These are phyloP conservation scores for Phyllotreta striolata DNA, from an alignment of 2,888 invertebrate species.

Conservation along the genomic window DNA sequence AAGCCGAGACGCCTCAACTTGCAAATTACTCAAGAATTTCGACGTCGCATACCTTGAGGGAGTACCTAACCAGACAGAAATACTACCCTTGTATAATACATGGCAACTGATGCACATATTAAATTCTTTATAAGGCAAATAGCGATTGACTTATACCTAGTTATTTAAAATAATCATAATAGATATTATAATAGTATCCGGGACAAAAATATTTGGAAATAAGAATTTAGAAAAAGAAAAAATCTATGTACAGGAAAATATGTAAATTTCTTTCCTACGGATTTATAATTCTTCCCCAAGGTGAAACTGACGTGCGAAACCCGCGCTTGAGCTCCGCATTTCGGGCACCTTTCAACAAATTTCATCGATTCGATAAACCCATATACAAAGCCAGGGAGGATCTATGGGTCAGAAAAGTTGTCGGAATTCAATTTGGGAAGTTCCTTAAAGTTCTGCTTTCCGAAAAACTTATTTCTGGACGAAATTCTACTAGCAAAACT, in stretches of 20 bases:
- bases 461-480: constrained; percentile 52
- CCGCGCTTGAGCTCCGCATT: background rate
- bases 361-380: constrained; percentile 17
- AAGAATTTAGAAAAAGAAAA: constrained; percentile 3
- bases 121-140: constrained; percentile 48
- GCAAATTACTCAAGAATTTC: constrained; percentile 49
- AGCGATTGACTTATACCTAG: no score
- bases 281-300: background rate
- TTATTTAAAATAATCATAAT: no score
- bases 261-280: background rate
- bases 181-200: no score
- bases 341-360: constrained; percentile 12
- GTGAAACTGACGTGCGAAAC: background rate
- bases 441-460: constrained; percentile 53
- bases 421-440: constrained; percentile 58
- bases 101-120: constrained; percentile 42
- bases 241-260: constrained; percentile 1
- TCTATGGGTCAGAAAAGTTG: constrained; percentile 51
- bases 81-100: constrained; percentile 39
- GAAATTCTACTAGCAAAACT: constrained; percentile 55
- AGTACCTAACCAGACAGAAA: constrained; percentile 41
- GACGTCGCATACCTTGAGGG: constrained; percentile 42
- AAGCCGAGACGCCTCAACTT: constrained; percentile 31
- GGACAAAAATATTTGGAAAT: no score
- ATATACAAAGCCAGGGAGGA: constrained; percentile 20